Evolutionary conservation across 2,113 vertebrate genomes (phyloP).

Genomic region (Haemorhous mexicanus): DNA sequence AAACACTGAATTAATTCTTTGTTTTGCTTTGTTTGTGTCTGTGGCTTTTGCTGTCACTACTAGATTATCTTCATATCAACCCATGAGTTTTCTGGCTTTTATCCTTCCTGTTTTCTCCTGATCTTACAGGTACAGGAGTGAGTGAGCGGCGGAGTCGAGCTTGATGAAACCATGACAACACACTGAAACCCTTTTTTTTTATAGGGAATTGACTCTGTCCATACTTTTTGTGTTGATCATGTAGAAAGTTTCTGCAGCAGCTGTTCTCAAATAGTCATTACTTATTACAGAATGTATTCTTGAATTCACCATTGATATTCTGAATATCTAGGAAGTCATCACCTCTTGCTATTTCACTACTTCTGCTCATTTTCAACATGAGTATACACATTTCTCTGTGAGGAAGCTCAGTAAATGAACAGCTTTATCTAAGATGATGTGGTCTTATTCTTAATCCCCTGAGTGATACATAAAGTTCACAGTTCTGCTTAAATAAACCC

Average conservation of each 20-base stretch:
- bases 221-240: background rate
- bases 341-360: background rate
- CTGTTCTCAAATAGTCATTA: background rate
- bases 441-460: background rate
- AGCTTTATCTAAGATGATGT: background rate
- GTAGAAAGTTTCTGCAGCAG: background rate
- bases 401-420: background rate
- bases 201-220: background rate
- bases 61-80: background rate
- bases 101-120: background rate
- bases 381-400: background rate
- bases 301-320: background rate
- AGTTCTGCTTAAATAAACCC: background rate
- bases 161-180: background rate
- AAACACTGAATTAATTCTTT: background rate
- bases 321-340: background rate
- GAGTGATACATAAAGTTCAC: background rate
- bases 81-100: background rate
- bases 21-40: background rate
- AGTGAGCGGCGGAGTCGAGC: accelerated
- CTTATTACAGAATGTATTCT: background rate
- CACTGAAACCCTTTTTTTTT: background rate
- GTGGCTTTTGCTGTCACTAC: background rate
- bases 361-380: background rate
- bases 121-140: background rate